These are phyloP conservation scores for Papilio polytes DNA, from an alignment of 1,140 invertebrate species.

Conservation along the genomic window DNA sequence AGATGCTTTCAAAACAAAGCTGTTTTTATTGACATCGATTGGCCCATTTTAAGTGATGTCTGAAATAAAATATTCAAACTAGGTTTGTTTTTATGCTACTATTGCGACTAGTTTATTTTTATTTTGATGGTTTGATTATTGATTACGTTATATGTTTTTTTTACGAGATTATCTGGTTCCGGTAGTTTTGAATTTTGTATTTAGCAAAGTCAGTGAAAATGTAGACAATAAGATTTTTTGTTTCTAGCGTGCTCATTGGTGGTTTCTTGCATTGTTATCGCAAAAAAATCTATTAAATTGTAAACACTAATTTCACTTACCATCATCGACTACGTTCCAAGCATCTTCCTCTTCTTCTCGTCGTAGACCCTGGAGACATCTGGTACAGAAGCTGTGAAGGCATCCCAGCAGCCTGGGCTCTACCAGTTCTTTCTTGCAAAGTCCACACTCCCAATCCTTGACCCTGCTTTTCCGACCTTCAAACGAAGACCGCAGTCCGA, in stretches of 20 bases:
- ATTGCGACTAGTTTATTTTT: not conserved
- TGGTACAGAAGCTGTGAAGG: constrained; percentile 85
- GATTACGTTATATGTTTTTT: not conserved
- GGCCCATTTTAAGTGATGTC: constrained; percentile 14
- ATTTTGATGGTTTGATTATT: not conserved
- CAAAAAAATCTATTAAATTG: too few relatives aligned
- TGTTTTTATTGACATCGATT: constrained; percentile 45
- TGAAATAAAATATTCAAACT: not conserved
- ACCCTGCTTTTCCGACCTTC: constrained; percentile 52
- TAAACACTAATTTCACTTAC: constrained; percentile 47
- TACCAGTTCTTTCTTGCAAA: constrained; percentile 79
- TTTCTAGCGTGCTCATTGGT: too few relatives aligned
- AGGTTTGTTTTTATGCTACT: not conserved
- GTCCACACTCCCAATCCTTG: constrained; percentile 79
- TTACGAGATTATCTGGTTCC: constrained; percentile 5
- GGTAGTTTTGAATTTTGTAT: constrained; percentile 40
- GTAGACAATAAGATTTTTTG: too few relatives aligned
- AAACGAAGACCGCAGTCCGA: constrained; percentile 64
- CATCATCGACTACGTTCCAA: constrained; percentile 74
- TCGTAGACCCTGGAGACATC: constrained; percentile 79
- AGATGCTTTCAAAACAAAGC: constrained; percentile 49
- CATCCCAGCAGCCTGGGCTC: constrained; percentile 85
- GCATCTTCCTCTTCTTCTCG: constrained; percentile 69
- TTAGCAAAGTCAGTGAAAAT: not conserved
- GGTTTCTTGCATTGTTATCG: too few relatives aligned